Percentiles rank a stretch among this genome's conserved stretches.
phyloP scores from a whole-genome alignment of 92 coral and sea anemone genomes.

The Diadumene lineata region DNA sequence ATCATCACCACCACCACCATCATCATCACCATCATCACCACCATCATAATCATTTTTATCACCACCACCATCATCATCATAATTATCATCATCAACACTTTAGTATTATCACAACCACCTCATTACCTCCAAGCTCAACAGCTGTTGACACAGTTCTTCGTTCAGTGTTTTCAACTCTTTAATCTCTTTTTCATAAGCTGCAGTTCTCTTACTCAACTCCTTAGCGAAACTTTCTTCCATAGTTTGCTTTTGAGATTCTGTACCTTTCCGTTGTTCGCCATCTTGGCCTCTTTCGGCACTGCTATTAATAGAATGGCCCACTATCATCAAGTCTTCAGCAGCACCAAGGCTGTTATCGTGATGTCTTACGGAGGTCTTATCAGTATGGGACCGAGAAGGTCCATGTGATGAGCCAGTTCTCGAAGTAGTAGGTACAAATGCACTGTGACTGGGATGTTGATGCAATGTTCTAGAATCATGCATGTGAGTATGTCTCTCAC shows the following conservation, averaged over 20 bases:
- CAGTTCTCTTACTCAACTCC: conserved; percentile 34
- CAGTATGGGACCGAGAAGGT: conserved; percentile 22
- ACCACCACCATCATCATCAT: not conserved
- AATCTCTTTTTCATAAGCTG: conserved; percentile 51
- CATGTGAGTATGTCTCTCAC: conserved; percentile 6
- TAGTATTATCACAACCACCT: not conserved
- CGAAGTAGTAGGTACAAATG: not conserved
- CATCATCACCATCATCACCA: not conserved
- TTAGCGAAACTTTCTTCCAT: conserved; percentile 1
- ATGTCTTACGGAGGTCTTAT: conserved; percentile 23
- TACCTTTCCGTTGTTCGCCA: conserved; percentile 28
- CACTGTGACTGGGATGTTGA: not conserved
- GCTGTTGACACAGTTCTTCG: conserved; percentile 65
- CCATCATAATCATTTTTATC: not conserved
- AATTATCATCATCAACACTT: not conserved
- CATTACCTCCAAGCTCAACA: conserved; percentile 63
- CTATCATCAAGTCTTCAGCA: conserved; percentile 10
- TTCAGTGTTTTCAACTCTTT: conserved; percentile 31
- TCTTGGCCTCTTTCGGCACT: conserved; percentile 43
- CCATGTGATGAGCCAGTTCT: not conserved
- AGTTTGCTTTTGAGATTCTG: not conserved
- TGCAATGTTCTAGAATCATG: conserved; percentile 3
- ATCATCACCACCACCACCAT: not conserved
- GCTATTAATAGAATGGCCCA: conserved; percentile 40
- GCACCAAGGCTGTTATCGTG: conserved; percentile 19